Evolutionary conservation across 2,888 invertebrate genomes (phyloP), one percentile per base, ranked within the genome.

Genomic region (Teleiodes luculella): DNA sequence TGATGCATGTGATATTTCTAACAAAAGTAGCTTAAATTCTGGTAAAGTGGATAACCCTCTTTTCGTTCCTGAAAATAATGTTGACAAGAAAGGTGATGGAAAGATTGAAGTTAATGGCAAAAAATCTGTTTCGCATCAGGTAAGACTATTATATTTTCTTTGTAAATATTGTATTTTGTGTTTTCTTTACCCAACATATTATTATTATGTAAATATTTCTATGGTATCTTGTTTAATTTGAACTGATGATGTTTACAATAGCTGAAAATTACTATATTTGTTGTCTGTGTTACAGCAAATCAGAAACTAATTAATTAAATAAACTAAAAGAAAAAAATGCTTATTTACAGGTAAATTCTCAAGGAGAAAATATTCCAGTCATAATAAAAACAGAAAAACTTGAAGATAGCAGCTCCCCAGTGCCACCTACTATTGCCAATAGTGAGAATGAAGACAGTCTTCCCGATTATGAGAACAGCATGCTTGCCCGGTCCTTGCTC

Each of bases 391-490:
- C 83, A 43, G 89, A 89, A 74, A 66, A 72, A 51, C 66, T 72
- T 62, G 88, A 89, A 55, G 85, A 84, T 13, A 76, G 76, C 55
- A 69, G 66, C 55, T 82, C 85, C 46, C 78, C 81, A 8, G 62
- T 66, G 31, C 69, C 76, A 55, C 72, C 77, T 41, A 64, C 72
- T 56, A 71, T 67, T 48, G 67, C 69, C 37, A 79, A 77, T 59
- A 78, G 78, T 14, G 89, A 89, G 65, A 87, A 84, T 74, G 86
- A 88, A 57, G 86, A 89, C 47, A 85, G 83, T 72, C 81, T 85
- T 66, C 87, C 90, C 35, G 87, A 86, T 75, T 90, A 90, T 63
- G 90, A 90, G 67, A 90, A 90, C 65, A 90, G 90, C 57, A 90
- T 90, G 90, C 84, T 90, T 70, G 90, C 90, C 66, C 80, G 90